Evolutionary conservation across 2,113 vertebrate genomes (phyloP).

Genomic region (Tachuris rubrigastra): DNA sequence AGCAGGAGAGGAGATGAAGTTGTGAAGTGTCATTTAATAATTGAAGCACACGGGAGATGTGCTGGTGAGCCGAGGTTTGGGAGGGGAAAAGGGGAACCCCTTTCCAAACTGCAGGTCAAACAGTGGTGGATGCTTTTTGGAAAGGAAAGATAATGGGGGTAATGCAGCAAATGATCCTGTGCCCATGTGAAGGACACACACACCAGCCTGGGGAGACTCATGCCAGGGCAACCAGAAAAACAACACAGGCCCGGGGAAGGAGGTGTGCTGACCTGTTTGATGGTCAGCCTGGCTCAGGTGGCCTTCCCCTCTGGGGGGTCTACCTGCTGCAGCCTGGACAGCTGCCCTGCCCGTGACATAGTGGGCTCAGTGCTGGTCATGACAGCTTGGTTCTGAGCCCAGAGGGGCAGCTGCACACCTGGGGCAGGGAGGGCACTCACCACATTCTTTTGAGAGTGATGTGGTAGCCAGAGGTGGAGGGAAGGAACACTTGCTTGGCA

Average conservation of each 20-base stretch:
- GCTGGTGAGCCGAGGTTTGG: background rate
- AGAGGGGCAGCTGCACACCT: background rate
- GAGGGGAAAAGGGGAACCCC: background rate
- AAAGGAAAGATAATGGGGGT: background rate
- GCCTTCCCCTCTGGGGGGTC: background rate
- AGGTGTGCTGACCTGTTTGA: background rate
- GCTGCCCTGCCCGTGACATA: background rate
- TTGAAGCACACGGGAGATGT: conserved; percentile 35
- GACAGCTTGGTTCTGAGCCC: conserved; percentile 5
- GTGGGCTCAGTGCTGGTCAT: background rate
- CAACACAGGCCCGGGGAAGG: rapidly evolving
- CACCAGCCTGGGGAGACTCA: rapidly evolving
- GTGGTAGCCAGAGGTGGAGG: background rate
- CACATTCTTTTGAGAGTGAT: rapidly evolving
- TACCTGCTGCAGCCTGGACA: background rate
- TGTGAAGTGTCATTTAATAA: conserved; percentile 63
- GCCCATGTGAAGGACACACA: background rate
- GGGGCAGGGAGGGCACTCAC: background rate
- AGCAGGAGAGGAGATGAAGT: conserved; percentile 63
- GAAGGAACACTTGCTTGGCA: background rate
- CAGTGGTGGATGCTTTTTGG: background rate
- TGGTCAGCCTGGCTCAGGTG: background rate
- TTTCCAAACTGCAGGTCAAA: background rate
- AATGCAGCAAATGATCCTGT: background rate
- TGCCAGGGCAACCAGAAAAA: background rate